These are phyloP conservation scores for Mayetiola destructor DNA, from an alignment of 2,888 invertebrate species.

Conservation along the genomic window DNA sequence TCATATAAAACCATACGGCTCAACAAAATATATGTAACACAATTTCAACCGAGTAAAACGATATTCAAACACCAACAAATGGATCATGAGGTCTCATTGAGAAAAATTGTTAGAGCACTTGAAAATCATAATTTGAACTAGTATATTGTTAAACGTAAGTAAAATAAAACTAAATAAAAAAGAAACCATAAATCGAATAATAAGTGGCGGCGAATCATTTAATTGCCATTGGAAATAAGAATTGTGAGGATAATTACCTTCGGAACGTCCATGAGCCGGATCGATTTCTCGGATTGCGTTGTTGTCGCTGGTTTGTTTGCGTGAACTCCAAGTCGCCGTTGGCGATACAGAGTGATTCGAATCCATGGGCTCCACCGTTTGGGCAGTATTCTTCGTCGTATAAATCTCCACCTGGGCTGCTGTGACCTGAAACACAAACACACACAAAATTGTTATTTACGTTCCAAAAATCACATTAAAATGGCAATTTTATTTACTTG, in stretches of 20 bases:
- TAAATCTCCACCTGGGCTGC: slow-evolving; percentile 39
- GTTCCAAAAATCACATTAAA: neutral
- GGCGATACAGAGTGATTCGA: slow-evolving; percentile 36
- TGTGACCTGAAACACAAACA: slow-evolving; percentile 29
- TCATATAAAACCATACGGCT: neutral
- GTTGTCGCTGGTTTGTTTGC: slow-evolving; percentile 27
- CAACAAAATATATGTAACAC: too few relatives aligned
- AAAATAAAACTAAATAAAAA: neutral
- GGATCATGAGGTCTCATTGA: neutral
- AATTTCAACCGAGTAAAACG: neutral
- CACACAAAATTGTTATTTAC: neutral
- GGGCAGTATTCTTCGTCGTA: slow-evolving; percentile 37
- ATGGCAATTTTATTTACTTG: slow-evolving; percentile 31
- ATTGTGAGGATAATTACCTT: slow-evolving; percentile 27
- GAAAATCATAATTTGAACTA: slow-evolving; percentile 6
- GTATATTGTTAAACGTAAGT: neutral
- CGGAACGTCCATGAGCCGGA: slow-evolving; percentile 36
- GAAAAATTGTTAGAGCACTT: neutral
- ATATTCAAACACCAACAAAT: neutral
- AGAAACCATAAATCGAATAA: neutral
- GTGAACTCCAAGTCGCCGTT: slow-evolving; percentile 33
- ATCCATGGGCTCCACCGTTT: slow-evolving; percentile 34
- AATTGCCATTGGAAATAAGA: slow-evolving; percentile 3
- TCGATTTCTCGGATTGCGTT: slow-evolving; percentile 33
- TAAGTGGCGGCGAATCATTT: neutral